Evolutionary conservation across 23 tunicate species (phyloP).

Genomic region (Diplosoma virens): DNA sequence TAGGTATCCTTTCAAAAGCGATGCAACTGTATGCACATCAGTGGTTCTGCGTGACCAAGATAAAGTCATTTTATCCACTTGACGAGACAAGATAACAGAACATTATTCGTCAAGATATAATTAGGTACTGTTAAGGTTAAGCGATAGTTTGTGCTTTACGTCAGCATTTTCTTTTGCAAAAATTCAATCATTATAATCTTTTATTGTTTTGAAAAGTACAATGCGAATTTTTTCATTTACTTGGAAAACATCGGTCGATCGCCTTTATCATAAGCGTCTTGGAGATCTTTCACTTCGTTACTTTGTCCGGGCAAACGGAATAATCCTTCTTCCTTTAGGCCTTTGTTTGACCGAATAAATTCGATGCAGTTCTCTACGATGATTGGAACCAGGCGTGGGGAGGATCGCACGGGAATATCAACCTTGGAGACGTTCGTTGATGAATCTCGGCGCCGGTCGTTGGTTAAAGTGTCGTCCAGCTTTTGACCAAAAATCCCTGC

Average conservation of each 20-base stretch:
- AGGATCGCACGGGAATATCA: neutral
- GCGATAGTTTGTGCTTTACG: no score
- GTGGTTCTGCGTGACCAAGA: constrained; percentile 41
- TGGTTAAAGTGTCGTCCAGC: constrained; percentile 63
- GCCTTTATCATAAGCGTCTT: constrained; percentile 89
- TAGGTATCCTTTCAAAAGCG: constrained; percentile 74
- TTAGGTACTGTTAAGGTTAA: no score
- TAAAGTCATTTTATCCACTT: no score
- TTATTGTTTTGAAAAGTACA: no score
- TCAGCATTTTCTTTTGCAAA: no score
- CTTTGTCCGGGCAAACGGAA: constrained; percentile 88
- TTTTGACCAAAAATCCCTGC: constrained; percentile 86
- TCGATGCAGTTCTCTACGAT: constrained; percentile 83
- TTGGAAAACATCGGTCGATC: constrained; percentile 65
- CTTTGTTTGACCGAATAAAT: constrained; percentile 62
- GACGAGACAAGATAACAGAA: no score
- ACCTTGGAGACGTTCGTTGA: neutral
- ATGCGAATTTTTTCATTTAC: no score
- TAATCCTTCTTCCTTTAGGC: constrained; percentile 79
- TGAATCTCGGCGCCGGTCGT: constrained; percentile 47
- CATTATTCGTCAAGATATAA: no score
- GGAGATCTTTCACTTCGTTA: constrained; percentile 82
- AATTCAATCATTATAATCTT: no score
- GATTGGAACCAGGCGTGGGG: constrained; percentile 55
- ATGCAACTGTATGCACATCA: constrained; percentile 90